A percentile compares a stretch with the other conserved stretches of the same genome.
Conservation (phyloP, 2,113 vertebrate species). For the Platysteira castanea region DNA sequence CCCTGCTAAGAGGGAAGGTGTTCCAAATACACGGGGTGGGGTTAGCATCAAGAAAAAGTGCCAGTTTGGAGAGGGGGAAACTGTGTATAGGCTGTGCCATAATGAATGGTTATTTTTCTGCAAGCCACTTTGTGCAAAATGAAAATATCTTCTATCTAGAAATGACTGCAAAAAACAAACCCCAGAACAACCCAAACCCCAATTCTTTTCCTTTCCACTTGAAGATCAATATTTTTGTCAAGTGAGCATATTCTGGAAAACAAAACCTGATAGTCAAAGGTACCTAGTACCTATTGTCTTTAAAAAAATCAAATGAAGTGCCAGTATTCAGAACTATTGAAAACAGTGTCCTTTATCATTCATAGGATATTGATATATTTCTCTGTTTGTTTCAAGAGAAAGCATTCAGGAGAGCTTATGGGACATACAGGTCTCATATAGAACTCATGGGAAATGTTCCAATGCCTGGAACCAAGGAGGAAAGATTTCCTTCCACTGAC, state of each 20-base stretch:
- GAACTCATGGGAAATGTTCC: background rate
- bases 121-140: background rate
- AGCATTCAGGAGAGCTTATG: background rate
- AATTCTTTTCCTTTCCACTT: background rate
- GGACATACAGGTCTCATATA: accelerated
- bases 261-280: background rate
- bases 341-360: background rate
- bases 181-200: background rate
- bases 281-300: background rate
- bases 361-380: background rate
- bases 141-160: background rate
- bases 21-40: background rate
- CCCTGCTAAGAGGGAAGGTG: slow-evolving; percentile 8
- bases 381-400: background rate
- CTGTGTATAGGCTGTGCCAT: background rate
- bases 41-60: background rate
- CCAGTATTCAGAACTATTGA: background rate
- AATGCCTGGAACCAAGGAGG: background rate
- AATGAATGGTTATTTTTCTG: background rate
- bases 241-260: background rate
- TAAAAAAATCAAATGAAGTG: background rate
- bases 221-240: background rate
- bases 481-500: background rate
- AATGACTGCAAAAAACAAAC: background rate
- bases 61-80: background rate